Evolutionary conservation across 2,113 vertebrate genomes (phyloP), one percentile per base, ranked within the genome.

Genomic region (Pelusios castaneus): DNA sequence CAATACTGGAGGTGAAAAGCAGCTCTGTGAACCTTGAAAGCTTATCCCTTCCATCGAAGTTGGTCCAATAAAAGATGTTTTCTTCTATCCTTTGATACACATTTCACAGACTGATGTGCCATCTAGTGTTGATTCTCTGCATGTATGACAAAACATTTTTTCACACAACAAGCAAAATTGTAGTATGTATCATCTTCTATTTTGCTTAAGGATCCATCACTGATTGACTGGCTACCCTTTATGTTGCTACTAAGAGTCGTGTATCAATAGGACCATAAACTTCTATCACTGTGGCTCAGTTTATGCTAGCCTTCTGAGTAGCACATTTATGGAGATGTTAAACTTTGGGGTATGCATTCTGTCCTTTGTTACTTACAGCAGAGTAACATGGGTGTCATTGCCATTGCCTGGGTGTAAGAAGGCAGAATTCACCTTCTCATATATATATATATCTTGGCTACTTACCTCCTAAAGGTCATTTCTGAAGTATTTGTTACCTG

Each of bases 61-160:
- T 63, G 60, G 31, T 63, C 12, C 31, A 63, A 63, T 63, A 63
- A 34, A 34, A 17, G 63, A 31, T 58, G 31, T 60, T 34, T 16
- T 14, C 63, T 70, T n/a, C 19, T 22, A 38, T 10, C 19, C 52
- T 52, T 84, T 38, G 3, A 34, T 45, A 9, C 14, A 24, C 47
- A 34, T 95, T 96, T 56, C 82, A 1, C 29, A 86, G 97, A 91
- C 77, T 93, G 77, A 22, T 73, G 2, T 82, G 96, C 95, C 97
- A 96, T 70, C 97, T 97, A 97, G 92, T 90, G 97, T 85, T 92
- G 25, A 25, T 63, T 34, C 55, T 43, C 38, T 27, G 38, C 84
- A 3, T 81, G 80, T 84, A 60, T 11, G 82, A 60, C n/a, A 80
- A 41, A 94, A 12, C 31, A 5, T 54, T 55, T 70, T 70, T 58